A percentile compares a stretch with the other conserved stretches of the same genome.
Evolutionary conservation across 1,140 invertebrate genomes (phyloP).

Genomic region (Calliphora vicina): DNA sequence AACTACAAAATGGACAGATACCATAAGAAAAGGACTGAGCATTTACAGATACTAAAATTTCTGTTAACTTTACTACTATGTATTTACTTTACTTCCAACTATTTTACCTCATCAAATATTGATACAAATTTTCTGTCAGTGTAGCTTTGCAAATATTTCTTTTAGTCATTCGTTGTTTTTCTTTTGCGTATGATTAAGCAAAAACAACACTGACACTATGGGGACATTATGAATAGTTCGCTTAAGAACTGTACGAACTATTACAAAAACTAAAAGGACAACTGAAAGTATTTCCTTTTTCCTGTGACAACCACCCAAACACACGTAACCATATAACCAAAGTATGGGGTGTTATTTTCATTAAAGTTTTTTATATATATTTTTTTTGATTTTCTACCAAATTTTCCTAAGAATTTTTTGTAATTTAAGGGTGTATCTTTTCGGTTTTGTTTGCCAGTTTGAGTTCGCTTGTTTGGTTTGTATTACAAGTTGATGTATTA

Average conservation of each 20-base stretch:
- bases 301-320: not conserved
- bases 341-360: not conserved
- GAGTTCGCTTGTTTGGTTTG: slow-evolving; percentile 7
- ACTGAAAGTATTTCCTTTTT: not conserved
- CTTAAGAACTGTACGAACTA: not conserved
- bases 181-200: slow-evolving; percentile 30
- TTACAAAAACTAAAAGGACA: not conserved
- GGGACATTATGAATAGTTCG: not conserved
- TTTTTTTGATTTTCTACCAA: not conserved
- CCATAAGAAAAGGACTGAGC: too few relatives aligned
- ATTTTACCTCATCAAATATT: too few relatives aligned
- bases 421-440: not conserved
- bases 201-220: not conserved
- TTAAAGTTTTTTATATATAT: not conserved
- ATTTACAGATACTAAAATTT: too few relatives aligned
- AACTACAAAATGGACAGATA: too few relatives aligned
- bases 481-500: slow-evolving; percentile 58
- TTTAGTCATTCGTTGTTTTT: not conserved
- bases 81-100: too few relatives aligned
- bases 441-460: too few relatives aligned
- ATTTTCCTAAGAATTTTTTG: not conserved
- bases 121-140: not conserved
- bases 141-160: not conserved
- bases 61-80: too few relatives aligned
- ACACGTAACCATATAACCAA: not conserved